These are phyloP conservation scores for Rhopalosiphum padi DNA, from an alignment of 1,140 invertebrate species.

Conservation along the genomic window DNA sequence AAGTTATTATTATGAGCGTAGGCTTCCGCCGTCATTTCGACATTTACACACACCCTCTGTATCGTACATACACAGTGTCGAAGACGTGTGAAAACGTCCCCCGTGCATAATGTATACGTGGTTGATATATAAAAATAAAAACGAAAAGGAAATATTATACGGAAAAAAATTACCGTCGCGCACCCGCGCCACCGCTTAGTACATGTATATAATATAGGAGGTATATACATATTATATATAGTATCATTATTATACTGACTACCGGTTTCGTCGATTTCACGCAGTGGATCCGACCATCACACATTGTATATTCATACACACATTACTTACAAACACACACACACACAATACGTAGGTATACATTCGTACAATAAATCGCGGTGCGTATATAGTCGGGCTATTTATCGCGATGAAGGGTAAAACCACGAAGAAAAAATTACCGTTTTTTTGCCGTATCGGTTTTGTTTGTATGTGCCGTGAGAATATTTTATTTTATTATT, in stretches of 20 bases:
- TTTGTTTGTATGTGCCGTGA: constrained; percentile 43
- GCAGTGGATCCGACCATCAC: neutral
- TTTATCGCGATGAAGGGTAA: constrained; percentile 33
- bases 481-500: constrained; percentile 47
- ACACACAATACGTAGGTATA: neutral
- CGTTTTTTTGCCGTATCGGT: constrained; percentile 27
- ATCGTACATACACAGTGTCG: neutral
- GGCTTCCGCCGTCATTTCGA: constrained; percentile 26
- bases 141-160: neutral
- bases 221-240: neutral
- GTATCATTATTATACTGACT: neutral
- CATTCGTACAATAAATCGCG: neutral
- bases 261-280: constrained; percentile 32
- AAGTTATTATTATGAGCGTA: constrained; percentile 28
- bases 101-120: neutral
- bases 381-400: neutral
- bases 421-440: constrained; percentile 30
- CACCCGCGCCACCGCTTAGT: neutral
- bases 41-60: constrained; percentile 5
- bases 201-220: neutral
- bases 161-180: neutral
- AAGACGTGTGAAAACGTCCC: constrained; percentile 54
- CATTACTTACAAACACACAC: neutral
- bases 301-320: neutral
- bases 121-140: neutral